Evolutionary conservation across 2,797 vertebrate genomes (phyloP).

Genomic region (Moxostoma hubbsi): DNA sequence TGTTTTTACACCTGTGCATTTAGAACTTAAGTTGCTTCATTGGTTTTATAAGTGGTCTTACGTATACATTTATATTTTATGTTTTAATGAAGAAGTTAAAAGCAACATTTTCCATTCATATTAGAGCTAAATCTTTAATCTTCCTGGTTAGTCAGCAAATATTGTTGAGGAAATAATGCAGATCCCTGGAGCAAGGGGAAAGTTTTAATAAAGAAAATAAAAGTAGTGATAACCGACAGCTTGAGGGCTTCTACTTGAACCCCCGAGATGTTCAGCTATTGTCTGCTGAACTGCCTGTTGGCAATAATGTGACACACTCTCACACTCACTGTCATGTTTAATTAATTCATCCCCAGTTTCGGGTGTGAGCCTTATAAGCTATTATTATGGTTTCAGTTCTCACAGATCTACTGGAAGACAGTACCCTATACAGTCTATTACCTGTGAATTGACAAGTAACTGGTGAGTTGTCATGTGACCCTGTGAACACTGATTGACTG

Average conservation of each 20-base stretch:
- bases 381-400: slow-evolving; percentile 55
- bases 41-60: too few species aligned
- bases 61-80: too few species aligned
- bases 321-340: slow-evolving; percentile 59
- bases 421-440: slow-evolving; percentile 17
- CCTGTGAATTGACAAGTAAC: slow-evolving; percentile 26
- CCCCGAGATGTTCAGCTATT: slow-evolving; percentile 54
- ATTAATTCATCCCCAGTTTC: slow-evolving; percentile 53
- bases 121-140: too few species aligned
- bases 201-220: slow-evolving; percentile 37
- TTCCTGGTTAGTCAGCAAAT: neutral
- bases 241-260: slow-evolving; percentile 61
- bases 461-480: slow-evolving; percentile 26
- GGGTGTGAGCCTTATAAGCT: slow-evolving; percentile 53
- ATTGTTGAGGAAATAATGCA: neutral
- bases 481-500: slow-evolving; percentile 16
- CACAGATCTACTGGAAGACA: slow-evolving; percentile 33
- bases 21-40: too few species aligned
- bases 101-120: too few species aligned
- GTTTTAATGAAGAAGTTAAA: too few species aligned
- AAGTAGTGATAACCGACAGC: slow-evolving; percentile 71
- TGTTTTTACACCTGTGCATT: too few species aligned
- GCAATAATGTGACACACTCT: slow-evolving; percentile 67
- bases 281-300: slow-evolving; percentile 64
- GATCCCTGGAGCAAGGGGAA: neutral